Conservation (phyloP, 2,113 vertebrate species). For the Hemiprocne comata region DNA sequence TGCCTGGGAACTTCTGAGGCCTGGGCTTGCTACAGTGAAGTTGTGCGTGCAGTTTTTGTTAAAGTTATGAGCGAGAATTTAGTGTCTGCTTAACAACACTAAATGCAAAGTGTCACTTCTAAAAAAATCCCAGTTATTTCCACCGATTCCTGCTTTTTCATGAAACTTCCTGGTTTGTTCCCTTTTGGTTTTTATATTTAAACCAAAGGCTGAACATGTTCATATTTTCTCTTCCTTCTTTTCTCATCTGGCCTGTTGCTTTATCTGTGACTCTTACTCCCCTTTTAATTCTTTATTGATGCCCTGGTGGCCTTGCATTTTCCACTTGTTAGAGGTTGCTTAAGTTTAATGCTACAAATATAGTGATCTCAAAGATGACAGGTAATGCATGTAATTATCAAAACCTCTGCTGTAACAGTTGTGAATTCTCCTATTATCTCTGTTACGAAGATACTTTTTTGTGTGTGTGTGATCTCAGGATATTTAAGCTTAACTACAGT, state of each 20-base stretch:
- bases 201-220: neutral
- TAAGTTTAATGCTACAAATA: neutral
- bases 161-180: slow-evolving; percentile 14
- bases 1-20: neutral
- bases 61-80: neutral
- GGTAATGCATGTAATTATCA: neutral
- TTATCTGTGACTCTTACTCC: slow-evolving; percentile 1
- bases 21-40: neutral
- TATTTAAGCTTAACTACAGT: neutral
- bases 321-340: neutral
- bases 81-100: neutral
- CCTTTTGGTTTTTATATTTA: neutral
- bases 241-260: neutral
- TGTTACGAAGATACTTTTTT: neutral
- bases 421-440: neutral
- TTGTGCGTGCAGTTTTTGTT: neutral
- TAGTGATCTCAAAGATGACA: neutral
- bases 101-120: neutral
- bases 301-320: neutral
- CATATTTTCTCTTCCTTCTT: slow-evolving; percentile 32
- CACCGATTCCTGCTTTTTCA: neutral
- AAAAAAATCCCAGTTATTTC: neutral
- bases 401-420: neutral
- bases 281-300: neutral
- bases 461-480: neutral